Evolutionary conservation across 2,113 vertebrate species (phyloP).

Genomic region (Leptobrachium ailaonicum): DNA sequence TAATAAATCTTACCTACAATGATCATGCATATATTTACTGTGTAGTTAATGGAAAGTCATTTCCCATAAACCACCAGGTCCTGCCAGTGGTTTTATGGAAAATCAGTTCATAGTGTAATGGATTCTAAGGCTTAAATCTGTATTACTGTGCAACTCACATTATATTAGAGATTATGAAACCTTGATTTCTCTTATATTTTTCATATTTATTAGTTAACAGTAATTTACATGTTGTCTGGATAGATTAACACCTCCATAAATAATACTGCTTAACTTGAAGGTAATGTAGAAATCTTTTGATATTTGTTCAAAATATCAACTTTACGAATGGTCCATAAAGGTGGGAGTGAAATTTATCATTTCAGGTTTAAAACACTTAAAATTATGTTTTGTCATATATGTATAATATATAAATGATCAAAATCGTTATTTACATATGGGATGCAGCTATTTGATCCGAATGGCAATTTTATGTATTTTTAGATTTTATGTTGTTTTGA

Average conservation of each 20-base stretch:
- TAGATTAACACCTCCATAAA: constrained; percentile 11
- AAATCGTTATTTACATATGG: constrained; percentile 50
- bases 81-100: too few species aligned
- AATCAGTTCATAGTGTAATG: too few species aligned
- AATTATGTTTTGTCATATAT: constrained; percentile 35
- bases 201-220: constrained; percentile 29
- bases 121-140: neutral
- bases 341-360: constrained; percentile 31
- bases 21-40: too few species aligned
- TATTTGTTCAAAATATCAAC: constrained; percentile 36
- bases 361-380: constrained; percentile 38
- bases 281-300: constrained; percentile 11
- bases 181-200: constrained; percentile 20
- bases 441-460: constrained; percentile 44
- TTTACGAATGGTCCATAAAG: constrained; percentile 38
- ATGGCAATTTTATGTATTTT: constrained; percentile 34
- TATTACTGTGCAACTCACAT: constrained; percentile 4
- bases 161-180: neutral
- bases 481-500: constrained; percentile 43
- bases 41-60: too few species aligned
- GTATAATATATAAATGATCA: constrained; percentile 28
- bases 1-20: too few species aligned
- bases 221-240: constrained; percentile 36
- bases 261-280: constrained; percentile 15
- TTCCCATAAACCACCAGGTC: too few species aligned